Evolutionary conservation across 64 coral and sea anemone species (phyloP), one percentile per base, ranked within the genome.

Genomic region (Orbicella faveolata): DNA sequence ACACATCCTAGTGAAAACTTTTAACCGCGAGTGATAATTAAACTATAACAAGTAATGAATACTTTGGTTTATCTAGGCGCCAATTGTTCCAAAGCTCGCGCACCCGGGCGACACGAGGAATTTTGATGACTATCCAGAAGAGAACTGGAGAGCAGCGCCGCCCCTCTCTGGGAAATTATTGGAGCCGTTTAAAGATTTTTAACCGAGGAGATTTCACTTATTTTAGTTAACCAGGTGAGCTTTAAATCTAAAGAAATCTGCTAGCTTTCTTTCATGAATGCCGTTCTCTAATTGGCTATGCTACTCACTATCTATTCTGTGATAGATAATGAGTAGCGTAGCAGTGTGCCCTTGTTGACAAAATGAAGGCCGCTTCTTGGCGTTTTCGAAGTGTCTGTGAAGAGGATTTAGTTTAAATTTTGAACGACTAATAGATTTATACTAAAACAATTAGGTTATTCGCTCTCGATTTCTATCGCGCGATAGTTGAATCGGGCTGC

Each of bases 101-200:
- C 97, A 99, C 48, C 55, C 97, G 0, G 97, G 97, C 0, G 97
- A 99, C 61, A 99, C 97, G n/a, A 93, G 91, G 41, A 99, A 99
- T 75, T 99, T 99, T 89, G 97, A 99, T 72, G 97, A 99, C n/a
- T 99, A 99, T 52, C 97, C 97, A 20, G 97, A 99, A 39, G 97
- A 99, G 33, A 92, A 99, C 66, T 99, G 97, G 97, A 95, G 80
- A 87, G 73, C 87, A 72, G 97, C 94, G 4, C 91, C 94, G 9
- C 94, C 97, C 33, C 85, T 99, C 20, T 16, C 63, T 52, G 93
- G 83, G 26, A 99, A 96, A 30, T 81, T 93, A 88, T 72, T 98
- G 35, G 96, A 98, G 61, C 96, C 96, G 19, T 98, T 98, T 79
- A 98, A 98, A 90, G 96, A 95, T 80, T 98, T 98, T 90, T 98